Conservation (phyloP, 2,797 vertebrate species). For the Antrozous pallidus region DNA sequence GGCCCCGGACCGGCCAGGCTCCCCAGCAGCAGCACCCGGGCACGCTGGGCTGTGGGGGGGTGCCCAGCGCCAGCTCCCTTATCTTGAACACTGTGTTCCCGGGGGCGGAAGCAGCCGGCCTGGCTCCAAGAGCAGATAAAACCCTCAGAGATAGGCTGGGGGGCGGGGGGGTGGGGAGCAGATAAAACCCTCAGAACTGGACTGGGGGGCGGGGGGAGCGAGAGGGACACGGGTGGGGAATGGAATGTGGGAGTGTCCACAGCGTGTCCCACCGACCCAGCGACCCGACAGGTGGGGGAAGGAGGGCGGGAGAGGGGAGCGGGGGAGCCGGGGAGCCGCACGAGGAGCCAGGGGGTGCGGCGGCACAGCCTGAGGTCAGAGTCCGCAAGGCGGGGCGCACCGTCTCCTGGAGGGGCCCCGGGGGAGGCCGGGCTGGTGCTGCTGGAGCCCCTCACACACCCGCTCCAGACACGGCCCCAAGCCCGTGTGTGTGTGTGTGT, state of each 20-base stretch:
- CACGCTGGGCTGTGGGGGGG: not conserved
- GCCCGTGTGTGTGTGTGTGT: too few species aligned
- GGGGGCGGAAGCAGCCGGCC: not conserved
- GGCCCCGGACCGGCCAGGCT: too few species aligned
- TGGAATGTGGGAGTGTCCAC: not conserved
- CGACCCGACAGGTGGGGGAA: not conserved
- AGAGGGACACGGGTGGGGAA: not conserved
- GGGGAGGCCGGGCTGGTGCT: too few species aligned
- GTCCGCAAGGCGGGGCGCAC: too few species aligned
- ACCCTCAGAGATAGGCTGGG: not conserved
- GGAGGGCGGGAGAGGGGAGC: too few species aligned
- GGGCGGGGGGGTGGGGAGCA: not conserved
- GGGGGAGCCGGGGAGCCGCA: not conserved
- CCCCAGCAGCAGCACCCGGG: not conserved
- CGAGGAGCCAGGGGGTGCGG: too few species aligned
- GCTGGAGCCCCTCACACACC: too few species aligned
- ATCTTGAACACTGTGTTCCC: not conserved
- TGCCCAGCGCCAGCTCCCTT: not conserved
- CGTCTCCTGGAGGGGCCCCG: too few species aligned
- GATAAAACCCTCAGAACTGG: not conserved
- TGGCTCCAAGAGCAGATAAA: not conserved
- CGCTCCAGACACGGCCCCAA: too few species aligned
- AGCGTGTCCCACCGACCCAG: not conserved
- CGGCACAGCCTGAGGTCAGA: too few species aligned
- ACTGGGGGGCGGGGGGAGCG: not conserved